Percentiles rank a stretch among this genome's conserved stretches.
Conservation (phyloP, 2,797 vertebrate species). For the Nasua narica region DNA sequence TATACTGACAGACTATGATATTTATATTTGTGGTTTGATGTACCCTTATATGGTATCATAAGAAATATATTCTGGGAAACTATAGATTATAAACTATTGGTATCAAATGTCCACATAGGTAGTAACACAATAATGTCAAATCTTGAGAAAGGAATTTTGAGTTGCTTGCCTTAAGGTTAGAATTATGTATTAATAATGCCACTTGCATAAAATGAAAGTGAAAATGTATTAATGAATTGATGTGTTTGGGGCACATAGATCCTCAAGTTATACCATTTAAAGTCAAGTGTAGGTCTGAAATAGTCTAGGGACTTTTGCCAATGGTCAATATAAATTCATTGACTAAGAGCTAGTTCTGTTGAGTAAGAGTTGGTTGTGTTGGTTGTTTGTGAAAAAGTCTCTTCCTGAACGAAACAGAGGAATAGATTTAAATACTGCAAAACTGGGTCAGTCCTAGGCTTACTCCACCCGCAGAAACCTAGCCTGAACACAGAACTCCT, state of each 20-base stretch:
- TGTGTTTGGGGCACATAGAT: neutral
- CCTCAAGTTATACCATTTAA: neutral
- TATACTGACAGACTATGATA: neutral
- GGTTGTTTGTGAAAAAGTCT: neutral
- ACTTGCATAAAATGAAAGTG: neutral
- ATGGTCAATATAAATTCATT: neutral
- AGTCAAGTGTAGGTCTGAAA: neutral
- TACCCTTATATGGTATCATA: neutral
- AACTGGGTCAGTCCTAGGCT: neutral
- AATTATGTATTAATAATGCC: neutral
- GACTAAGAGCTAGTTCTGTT: neutral
- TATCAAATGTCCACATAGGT: neutral
- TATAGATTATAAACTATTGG: neutral
- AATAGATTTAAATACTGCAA: neutral
- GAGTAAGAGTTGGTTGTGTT: neutral
- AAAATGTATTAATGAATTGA: neutral
- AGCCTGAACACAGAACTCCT: neutral
- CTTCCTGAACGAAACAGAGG: constrained; percentile 15
- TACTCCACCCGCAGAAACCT: neutral
- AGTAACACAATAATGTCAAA: neutral
- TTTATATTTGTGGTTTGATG: neutral
- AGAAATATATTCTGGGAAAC: neutral
- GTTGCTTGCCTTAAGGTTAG: neutral
- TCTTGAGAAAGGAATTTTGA: neutral
- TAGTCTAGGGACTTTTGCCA: neutral